phyloP scores from a whole-genome alignment of 2,888 invertebrate genomes.

The Drosophila mulleri region DNA sequence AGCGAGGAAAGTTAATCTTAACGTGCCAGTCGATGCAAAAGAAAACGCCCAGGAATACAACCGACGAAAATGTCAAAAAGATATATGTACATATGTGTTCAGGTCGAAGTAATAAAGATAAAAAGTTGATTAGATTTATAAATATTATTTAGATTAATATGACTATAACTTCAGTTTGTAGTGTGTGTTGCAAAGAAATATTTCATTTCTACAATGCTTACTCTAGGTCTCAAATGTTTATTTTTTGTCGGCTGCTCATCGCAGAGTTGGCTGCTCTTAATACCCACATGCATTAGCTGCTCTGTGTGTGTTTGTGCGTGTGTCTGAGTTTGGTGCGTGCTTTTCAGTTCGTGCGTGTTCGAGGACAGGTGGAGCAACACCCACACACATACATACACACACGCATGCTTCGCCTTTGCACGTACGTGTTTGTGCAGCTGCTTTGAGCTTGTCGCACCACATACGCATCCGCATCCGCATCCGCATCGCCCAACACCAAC shows the following conservation, averaged over 20 bases:
- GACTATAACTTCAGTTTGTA: too few relatives aligned
- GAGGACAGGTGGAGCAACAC: constrained; percentile 38
- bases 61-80: constrained; percentile 22
- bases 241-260: constrained; percentile 43
- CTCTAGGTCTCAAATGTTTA: not conserved
- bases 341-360: constrained; percentile 56
- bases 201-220: not conserved
- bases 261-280: constrained; percentile 21
- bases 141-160: not conserved
- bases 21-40: constrained; percentile 50
- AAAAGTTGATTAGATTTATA: not conserved
- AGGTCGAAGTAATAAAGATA: too few relatives aligned
- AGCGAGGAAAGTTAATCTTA: constrained; percentile 58
- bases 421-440: constrained; percentile 54
- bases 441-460: constrained; percentile 41
- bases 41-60: constrained; percentile 31
- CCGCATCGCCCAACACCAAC: not conserved
- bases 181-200: not conserved
- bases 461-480: constrained; percentile 24
- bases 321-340: constrained; percentile 65
- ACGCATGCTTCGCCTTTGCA: constrained; percentile 4
- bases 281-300: constrained; percentile 10
- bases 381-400: constrained; percentile 10
- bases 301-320: constrained; percentile 25
- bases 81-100: too few relatives aligned